phyloP scores from a whole-genome alignment of 2,797 vertebrate genomes.

The Neoniphon sammara region DNA sequence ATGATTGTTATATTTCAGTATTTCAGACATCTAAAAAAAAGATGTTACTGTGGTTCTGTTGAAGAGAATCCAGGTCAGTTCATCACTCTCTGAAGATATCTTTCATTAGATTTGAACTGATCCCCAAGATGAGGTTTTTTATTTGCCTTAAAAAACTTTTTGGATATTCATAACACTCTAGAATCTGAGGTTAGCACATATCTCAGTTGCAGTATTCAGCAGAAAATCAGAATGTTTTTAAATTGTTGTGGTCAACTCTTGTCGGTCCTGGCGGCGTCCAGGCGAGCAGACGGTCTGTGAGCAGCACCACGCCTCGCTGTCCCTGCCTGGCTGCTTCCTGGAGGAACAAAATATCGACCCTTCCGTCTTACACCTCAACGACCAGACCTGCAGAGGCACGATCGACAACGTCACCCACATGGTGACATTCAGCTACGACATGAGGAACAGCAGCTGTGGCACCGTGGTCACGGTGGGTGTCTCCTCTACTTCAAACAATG shows the following conservation, averaged over 20 bases:
- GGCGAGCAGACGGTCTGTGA: slow-evolving; percentile 22
- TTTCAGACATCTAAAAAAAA: too few relatives aligned
- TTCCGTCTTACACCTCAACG: slow-evolving; percentile 8
- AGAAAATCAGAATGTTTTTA: too few relatives aligned
- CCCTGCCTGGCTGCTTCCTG: slow-evolving; percentile 47
- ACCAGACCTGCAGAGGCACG: slow-evolving; percentile 25
- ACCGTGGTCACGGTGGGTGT: slow-evolving; percentile 21
- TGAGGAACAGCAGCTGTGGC: slow-evolving; percentile 16
- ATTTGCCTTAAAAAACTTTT: too few relatives aligned
- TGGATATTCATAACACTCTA: too few relatives aligned
- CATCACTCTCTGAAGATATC: too few relatives aligned
- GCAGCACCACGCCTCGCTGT: background rate
- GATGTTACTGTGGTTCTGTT: too few relatives aligned
- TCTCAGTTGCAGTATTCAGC: too few relatives aligned
- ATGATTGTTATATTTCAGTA: too few relatives aligned
- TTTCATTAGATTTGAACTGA: too few relatives aligned
- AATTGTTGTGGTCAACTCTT: background rate
- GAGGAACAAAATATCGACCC: slow-evolving; percentile 25
- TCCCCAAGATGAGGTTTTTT: too few relatives aligned
- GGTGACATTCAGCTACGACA: slow-evolving; percentile 38
- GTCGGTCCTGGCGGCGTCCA: background rate
- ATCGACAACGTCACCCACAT: slow-evolving; percentile 13
- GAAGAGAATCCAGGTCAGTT: too few relatives aligned
- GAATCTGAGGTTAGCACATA: too few relatives aligned
- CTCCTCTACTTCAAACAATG: background rate